Evolutionary conservation across 2,797 vertebrate species (phyloP).

Genomic region (Amblyraja radiata): DNA sequence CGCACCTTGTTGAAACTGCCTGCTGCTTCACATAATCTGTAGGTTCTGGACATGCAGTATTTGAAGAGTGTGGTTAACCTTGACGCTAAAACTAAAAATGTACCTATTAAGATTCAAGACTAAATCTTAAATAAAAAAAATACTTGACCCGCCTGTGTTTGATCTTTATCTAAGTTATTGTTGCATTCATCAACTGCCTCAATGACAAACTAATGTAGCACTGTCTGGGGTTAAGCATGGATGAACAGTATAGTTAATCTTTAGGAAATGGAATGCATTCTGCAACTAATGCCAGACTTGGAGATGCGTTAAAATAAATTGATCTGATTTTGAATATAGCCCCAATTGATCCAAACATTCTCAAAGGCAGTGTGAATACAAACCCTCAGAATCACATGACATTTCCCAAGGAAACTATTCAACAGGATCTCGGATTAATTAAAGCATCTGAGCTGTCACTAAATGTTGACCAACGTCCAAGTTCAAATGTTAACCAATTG

Average conservation of each 20-base stretch:
- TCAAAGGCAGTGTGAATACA: too few relatives aligned
- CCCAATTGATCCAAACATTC: too few relatives aligned
- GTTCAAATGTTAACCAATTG: too few relatives aligned
- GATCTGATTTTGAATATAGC: too few relatives aligned
- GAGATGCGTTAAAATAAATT: too few relatives aligned
- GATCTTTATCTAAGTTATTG: conserved; percentile 4
- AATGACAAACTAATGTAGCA: neutral
- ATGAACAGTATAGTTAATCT: neutral
- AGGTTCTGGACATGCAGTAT: conserved; percentile 76
- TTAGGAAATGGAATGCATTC: too few relatives aligned
- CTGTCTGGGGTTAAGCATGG: neutral
- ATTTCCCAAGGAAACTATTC: too few relatives aligned
- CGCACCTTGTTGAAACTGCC: conserved; percentile 57
- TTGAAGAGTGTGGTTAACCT: conserved; percentile 76
- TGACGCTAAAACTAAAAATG: conserved; percentile 71
- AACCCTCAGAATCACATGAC: too few relatives aligned
- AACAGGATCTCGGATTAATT: too few relatives aligned
- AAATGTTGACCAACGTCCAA: too few relatives aligned
- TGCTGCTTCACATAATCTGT: conserved; percentile 52
- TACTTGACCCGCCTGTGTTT: conserved; percentile 70
- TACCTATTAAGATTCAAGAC: conserved; percentile 98
- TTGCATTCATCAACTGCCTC: neutral
- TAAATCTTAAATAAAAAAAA: conserved; percentile 99
- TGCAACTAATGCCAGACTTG: too few relatives aligned
- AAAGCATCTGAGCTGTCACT: too few relatives aligned